Percentiles rank a stretch among this genome's conserved stretches.
Evolutionary conservation across 2,888 invertebrate genomes (phyloP).

Genomic region (Drosophila prolongata): DNA sequence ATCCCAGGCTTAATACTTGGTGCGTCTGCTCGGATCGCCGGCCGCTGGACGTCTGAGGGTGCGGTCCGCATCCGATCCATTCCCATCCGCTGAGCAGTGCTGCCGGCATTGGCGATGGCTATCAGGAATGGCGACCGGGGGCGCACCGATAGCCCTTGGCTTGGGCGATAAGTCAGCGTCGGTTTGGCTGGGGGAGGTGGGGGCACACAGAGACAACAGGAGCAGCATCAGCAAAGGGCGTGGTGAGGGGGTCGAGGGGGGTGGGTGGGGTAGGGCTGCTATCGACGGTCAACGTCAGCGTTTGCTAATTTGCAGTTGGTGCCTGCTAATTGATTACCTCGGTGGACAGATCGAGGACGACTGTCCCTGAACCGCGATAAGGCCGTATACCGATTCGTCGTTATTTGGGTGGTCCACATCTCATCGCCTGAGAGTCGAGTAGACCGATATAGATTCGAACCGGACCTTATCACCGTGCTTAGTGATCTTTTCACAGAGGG

Average conservation of each 20-base stretch:
- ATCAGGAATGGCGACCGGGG: slow-evolving; percentile 51
- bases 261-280: background rate
- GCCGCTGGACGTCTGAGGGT: slow-evolving; percentile 63
- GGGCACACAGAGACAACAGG: slow-evolving; percentile 1
- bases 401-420: slow-evolving; percentile 45
- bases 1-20: slow-evolving; percentile 31
- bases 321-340: slow-evolving; percentile 67
- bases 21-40: slow-evolving; percentile 56
- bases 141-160: slow-evolving; percentile 74
- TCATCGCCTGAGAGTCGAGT: background rate
- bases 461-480: slow-evolving; percentile 29
- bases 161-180: slow-evolving; percentile 38
- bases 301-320: slow-evolving; percentile 66
- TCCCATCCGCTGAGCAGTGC: slow-evolving; percentile 11
- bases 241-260: background rate
- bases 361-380: slow-evolving; percentile 47
- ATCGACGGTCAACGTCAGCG: slow-evolving; percentile 42
- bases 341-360: slow-evolving; percentile 13
- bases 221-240: slow-evolving; percentile 3
- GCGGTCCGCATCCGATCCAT: slow-evolving; percentile 23
- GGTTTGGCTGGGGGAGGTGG: slow-evolving; percentile 13
- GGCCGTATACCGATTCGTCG: slow-evolving; percentile 31
- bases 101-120: slow-evolving; percentile 25
- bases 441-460: slow-evolving; percentile 23
- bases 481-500: slow-evolving; percentile 14